Conservation (phyloP, 2,888 invertebrate species). For the Rhagophthalmus giganteus region DNA sequence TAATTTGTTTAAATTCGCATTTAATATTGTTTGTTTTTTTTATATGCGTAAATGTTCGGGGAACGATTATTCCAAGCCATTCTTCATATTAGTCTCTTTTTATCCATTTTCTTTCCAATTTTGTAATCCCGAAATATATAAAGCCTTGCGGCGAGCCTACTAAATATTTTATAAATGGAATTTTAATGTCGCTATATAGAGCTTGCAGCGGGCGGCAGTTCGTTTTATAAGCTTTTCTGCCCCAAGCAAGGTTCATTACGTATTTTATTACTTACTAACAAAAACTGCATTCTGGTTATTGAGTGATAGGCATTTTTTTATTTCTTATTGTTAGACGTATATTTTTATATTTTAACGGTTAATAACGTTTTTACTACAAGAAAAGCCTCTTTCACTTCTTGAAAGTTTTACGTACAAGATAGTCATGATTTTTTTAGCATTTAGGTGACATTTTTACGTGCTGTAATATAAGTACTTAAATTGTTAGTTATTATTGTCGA, state of each 20-base stretch:
- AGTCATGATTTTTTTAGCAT: too few species aligned
- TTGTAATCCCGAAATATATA: conserved; percentile 17
- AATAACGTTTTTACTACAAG: too few species aligned
- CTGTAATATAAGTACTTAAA: neutral
- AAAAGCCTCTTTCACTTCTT: too few species aligned
- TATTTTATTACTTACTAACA: conserved; percentile 12
- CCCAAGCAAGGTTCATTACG: conserved; percentile 11
- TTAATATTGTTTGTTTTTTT: too few species aligned
- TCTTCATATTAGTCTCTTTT: conserved; percentile 6
- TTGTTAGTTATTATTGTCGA: neutral
- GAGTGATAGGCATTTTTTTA: neutral
- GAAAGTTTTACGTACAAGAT: too few species aligned
- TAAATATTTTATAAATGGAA: conserved; percentile 31
- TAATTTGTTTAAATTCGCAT: too few species aligned
- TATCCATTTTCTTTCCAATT: conserved; percentile 12
- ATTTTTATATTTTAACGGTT: too few species aligned
- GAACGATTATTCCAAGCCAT: conserved; percentile 4
- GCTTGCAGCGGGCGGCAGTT: conserved; percentile 14
- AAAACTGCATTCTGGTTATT: conserved; percentile 2
- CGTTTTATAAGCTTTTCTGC: conserved; percentile 7
- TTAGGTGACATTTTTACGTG: too few species aligned
- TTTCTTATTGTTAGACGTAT: neutral
- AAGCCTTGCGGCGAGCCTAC: conserved; percentile 20
- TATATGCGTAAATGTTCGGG: neutral
- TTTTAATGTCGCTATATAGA: conserved; percentile 28